phyloP scores from a whole-genome alignment of 2,888 invertebrate species.

The Hydrotaea diabolus region DNA sequence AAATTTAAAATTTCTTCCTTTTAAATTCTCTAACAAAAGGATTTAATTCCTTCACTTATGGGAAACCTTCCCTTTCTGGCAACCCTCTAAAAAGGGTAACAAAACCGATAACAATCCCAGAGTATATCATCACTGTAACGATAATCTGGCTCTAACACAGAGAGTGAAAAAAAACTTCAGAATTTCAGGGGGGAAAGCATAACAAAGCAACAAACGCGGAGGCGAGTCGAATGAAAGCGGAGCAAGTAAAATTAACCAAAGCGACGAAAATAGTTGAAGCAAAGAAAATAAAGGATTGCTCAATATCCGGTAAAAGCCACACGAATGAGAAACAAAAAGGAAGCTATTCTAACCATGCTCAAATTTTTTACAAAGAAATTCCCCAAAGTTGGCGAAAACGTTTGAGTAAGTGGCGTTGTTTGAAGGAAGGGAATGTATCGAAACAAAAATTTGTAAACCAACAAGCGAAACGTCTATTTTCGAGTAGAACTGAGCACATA shows the following conservation, averaged over 20 bases:
- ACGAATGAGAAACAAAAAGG: no score
- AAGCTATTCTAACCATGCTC: background rate
- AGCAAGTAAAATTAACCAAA: slow-evolving; percentile 1
- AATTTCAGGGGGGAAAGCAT: background rate
- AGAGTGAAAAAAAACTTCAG: background rate
- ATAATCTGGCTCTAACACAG: background rate
- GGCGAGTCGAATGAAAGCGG: background rate
- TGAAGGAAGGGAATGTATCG: background rate
- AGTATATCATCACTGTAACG: background rate
- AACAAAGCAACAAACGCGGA: background rate
- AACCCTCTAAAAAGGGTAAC: background rate
- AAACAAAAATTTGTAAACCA: background rate
- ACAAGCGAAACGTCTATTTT: background rate
- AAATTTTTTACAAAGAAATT: slow-evolving; percentile 9
- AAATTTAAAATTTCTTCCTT: no score
- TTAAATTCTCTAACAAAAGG: no score
- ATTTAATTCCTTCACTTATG: no score
- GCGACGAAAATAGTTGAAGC: background rate
- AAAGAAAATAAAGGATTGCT: background rate
- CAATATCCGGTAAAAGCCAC: background rate
- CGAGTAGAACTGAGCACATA: background rate
- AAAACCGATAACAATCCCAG: background rate
- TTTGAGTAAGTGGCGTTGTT: background rate
- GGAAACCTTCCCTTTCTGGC: background rate
- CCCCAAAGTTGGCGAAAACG: background rate